Base-by-base conservation (phyloP, 1,140 invertebrate genomes). In the Epicauta chinensis region DNA sequence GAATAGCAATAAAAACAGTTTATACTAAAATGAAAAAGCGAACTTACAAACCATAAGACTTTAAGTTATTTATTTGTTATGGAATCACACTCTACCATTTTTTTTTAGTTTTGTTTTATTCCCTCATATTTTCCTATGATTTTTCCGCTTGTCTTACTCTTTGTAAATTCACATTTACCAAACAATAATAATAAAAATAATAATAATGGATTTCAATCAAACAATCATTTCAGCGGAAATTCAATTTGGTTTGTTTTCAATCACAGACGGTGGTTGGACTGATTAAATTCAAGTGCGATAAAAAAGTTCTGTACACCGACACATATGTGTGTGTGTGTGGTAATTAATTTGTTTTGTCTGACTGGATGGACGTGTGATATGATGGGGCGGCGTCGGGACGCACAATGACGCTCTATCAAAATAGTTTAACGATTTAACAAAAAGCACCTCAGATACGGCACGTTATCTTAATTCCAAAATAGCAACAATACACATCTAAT, bases 191-290 rank as follows among this genome's bases (percentile, higher is more conserved):
- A n/a, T n/a, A n/a, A 35, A 35, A 31, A 35, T 34, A 17, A 34
- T 29, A 38, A 29, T 23, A 34, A 34, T 17, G 30, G 36, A 47
- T 47, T 47, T 47, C 34, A 34, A 37, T 37, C 36, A 47, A 47
- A 36, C 37, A 36, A 35, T 36, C 38, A 38, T 34, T 47, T 47
- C 45, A 38, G 34, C 34, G 37, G 34, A 47, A 47, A 47, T 47
- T 38, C 45, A 47, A 37, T 47, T 47, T 47, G 45, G 45, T 47
- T 47, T 47, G 45, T 37, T 36, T 47, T 47, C 45, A 47, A 47
- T 47, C 45, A 37, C 45, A 46, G 43, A 46, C 43, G 14, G n/a
- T 35, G 32, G 30, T 17, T 35, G 32, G 43, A 31, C 37, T 46
- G 43, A 46, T 46, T 47, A 36, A 23, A 47, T 36, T 34, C 45